Conservation (phyloP, 2,888 invertebrate genomes). For the Rhagophthalmus giganteus region DNA sequence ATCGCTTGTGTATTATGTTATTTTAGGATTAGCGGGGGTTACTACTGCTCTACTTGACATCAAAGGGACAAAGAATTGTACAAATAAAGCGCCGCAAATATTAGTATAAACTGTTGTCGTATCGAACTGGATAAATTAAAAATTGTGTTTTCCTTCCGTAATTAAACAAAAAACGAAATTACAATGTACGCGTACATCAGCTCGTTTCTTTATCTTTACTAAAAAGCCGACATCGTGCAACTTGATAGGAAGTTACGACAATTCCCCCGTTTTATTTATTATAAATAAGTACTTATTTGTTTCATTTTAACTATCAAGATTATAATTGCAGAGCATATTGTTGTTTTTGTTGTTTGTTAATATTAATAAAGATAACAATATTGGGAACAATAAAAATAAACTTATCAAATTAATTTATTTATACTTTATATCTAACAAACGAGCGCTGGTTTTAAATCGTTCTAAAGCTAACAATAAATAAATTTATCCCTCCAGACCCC, state of each 20-base stretch:
- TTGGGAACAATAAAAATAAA: slow-evolving; percentile 13
- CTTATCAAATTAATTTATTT: slow-evolving; percentile 10
- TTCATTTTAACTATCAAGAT: background rate
- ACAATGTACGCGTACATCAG: slow-evolving; percentile 1
- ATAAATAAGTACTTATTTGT: slow-evolving; percentile 5
- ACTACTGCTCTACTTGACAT: slow-evolving; percentile 45
- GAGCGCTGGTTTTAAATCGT: background rate
- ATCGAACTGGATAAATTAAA: slow-evolving; percentile 16
- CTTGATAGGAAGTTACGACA: slow-evolving; percentile 8
- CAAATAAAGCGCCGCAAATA: slow-evolving; percentile 50
- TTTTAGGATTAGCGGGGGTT: slow-evolving; percentile 50
- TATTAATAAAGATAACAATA: slow-evolving; percentile 7
- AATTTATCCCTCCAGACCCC: slow-evolving; percentile 34
- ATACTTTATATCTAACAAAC: slow-evolving; percentile 1
- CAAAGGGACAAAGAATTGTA: slow-evolving; percentile 46
- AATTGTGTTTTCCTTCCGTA: slow-evolving; percentile 21
- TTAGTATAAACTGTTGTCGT: slow-evolving; percentile 34
- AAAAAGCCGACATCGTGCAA: slow-evolving; percentile 9
- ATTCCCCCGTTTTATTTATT: slow-evolving; percentile 1
- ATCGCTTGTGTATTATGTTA: slow-evolving; percentile 48
- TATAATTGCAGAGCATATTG: too few species aligned
- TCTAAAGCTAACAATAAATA: slow-evolving; percentile 20
- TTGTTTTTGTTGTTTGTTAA: background rate
- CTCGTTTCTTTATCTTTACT: slow-evolving; percentile 9
- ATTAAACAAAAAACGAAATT: slow-evolving; percentile 19